phyloP scores from a whole-genome alignment of 1,140 invertebrate species.

The Metopolophium dirhodum region DNA sequence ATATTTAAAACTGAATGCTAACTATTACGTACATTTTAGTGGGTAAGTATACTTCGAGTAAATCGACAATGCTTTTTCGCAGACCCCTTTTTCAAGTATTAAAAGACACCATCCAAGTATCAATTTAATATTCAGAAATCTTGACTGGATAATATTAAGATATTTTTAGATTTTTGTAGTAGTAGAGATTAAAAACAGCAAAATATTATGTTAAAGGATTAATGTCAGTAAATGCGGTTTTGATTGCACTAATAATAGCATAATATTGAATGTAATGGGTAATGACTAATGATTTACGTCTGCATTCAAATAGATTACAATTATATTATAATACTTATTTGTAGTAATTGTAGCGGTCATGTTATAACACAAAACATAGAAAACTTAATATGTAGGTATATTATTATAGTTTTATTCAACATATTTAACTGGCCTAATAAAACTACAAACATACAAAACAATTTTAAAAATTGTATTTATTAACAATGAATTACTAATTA shows the following conservation, averaged over 20 bases:
- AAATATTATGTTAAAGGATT: neutral
- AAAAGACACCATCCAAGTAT: neutral
- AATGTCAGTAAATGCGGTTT: neutral
- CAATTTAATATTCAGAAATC: neutral
- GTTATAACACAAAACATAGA: neutral
- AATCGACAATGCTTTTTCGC: neutral
- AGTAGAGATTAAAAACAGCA: neutral
- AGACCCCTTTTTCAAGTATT: neutral
- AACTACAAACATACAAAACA: neutral
- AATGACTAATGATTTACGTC: neutral
- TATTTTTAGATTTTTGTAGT: neutral
- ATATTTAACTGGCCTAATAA: neutral
- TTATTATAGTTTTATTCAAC: neutral
- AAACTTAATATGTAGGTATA: too few species aligned
- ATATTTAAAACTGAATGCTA: neutral
- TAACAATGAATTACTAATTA: neutral
- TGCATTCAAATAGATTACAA: neutral
- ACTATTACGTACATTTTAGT: neutral
- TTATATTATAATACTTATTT: neutral
- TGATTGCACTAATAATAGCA: neutral
- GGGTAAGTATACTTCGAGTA: neutral
- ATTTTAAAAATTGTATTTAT: neutral
- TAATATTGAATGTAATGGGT: neutral
- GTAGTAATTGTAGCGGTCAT: neutral
- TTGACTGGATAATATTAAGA: neutral